Conservation (phyloP, 2,113 vertebrate genomes). For the Festucalex cinctus region DNA sequence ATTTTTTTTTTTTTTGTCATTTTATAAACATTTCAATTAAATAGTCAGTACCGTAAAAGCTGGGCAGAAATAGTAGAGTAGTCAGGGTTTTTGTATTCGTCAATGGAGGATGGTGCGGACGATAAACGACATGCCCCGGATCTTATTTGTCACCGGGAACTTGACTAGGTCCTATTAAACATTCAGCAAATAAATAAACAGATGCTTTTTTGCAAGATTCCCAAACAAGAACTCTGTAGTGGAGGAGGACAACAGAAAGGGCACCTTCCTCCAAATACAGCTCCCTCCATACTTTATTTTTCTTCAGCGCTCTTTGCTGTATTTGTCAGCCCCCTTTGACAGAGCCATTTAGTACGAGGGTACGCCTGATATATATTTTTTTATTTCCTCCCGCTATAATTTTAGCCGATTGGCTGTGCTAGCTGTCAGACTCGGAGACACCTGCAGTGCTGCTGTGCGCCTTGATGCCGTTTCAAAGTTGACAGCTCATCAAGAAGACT, state of each 20-base stretch:
- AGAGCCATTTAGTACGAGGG: slow-evolving; percentile 28
- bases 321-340: slow-evolving; percentile 18
- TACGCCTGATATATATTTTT: slow-evolving; percentile 9
- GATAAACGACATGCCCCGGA: too few relatives aligned
- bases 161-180: too few relatives aligned
- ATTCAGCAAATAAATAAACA: too few relatives aligned
- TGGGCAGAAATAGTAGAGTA: too few relatives aligned
- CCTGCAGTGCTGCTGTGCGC: slow-evolving; percentile 15
- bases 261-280: background rate
- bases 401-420: slow-evolving; percentile 28
- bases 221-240: background rate
- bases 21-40: too few relatives aligned
- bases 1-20: too few relatives aligned
- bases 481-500: slow-evolving; percentile 48
- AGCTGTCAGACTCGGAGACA: slow-evolving; percentile 32
- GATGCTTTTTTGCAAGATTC: background rate
- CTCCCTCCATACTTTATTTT: background rate
- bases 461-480: slow-evolving; percentile 32
- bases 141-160: too few relatives aligned
- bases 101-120: too few relatives aligned
- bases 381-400: background rate
- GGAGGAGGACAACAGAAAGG: background rate
- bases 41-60: too few relatives aligned
- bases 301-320: background rate
- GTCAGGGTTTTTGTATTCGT: too few relatives aligned